Percentiles rank a stretch among this genome's conserved stretches.
phyloP scores from a whole-genome alignment of 2,797 vertebrate species.

The Gila robusta region DNA sequence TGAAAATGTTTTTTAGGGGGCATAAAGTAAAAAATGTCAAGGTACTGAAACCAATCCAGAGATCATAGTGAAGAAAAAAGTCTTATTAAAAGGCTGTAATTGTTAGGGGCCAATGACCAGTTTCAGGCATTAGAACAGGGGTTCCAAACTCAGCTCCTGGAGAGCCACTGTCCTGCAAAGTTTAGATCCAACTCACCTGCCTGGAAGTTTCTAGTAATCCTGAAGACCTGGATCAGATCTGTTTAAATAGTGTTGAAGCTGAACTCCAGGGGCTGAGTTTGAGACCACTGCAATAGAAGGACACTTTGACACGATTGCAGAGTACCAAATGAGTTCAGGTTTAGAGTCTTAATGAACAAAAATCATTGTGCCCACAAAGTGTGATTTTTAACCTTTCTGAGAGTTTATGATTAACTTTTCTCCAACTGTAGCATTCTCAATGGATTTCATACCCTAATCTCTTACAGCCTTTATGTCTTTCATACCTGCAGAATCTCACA shows the following conservation, averaged over 20 bases:
- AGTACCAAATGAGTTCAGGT: background rate
- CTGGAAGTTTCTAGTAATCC: background rate
- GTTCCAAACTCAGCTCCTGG: background rate
- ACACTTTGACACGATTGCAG: background rate
- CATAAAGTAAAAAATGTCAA: too few relatives aligned
- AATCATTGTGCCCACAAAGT: background rate
- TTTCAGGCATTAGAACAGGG: background rate
- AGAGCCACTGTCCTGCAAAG: background rate
- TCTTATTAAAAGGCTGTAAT: too few relatives aligned
- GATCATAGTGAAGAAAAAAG: too few relatives aligned
- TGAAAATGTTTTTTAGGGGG: too few relatives aligned
- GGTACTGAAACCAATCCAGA: too few relatives aligned
- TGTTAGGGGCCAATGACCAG: too few relatives aligned
- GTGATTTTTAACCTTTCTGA: background rate
- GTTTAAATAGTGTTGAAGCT: background rate
- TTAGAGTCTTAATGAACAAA: background rate
- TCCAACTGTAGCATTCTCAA: background rate
- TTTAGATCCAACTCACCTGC: background rate
- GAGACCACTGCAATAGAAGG: background rate
- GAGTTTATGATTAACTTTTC: constrained; percentile 5
- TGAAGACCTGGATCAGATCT: background rate
- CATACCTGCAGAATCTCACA: constrained; percentile 5
- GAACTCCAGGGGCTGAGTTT: background rate
- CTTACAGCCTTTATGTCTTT: background rate
- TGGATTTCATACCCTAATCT: constrained; percentile 7